A percentile compares a stretch with the other conserved stretches of the same genome.
Evolutionary conservation across 2,113 vertebrate genomes (phyloP).

Genomic region (Collichthys lucidus): DNA sequence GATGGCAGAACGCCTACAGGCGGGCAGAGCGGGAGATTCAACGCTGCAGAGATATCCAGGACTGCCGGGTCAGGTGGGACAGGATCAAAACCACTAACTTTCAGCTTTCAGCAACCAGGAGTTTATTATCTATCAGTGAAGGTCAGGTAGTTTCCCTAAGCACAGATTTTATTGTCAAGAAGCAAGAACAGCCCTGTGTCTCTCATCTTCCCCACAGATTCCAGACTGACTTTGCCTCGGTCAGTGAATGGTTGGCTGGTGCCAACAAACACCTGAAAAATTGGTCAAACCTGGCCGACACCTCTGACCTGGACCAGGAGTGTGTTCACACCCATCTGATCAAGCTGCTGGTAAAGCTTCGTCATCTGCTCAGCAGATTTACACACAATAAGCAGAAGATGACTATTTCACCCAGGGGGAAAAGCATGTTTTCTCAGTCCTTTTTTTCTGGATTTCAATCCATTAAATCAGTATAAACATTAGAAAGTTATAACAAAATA

Average conservation of each 20-base stretch:
- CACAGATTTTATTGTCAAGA: too few species aligned
- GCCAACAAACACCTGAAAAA: constrained; percentile 85
- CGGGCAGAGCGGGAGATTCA: constrained; percentile 85
- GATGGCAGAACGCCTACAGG: constrained; percentile 85
- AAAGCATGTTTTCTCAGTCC: not conserved
- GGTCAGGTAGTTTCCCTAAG: not conserved
- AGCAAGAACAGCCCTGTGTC: not conserved
- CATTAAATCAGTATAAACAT: not conserved
- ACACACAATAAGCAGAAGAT: too few species aligned
- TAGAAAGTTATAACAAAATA: not conserved
- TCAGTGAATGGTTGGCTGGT: constrained; percentile 86
- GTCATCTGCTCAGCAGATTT: not conserved
- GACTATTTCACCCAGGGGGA: not conserved
- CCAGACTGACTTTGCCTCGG: constrained; percentile 80
- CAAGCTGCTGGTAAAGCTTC: constrained; percentile 86
- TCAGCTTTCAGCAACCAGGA: not conserved
- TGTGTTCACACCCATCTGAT: constrained; percentile 81
- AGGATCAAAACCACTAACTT: not conserved
- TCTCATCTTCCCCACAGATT: constrained; percentile 84
- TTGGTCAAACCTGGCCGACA: constrained; percentile 85
- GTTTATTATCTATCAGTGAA: not conserved
- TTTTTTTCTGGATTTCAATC: not conserved
- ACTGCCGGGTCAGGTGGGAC: constrained; percentile 85
- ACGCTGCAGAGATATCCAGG: constrained; percentile 81
- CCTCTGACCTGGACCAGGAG: constrained; percentile 81